phyloP scores from a whole-genome alignment of 37 sponge, comb jelly and placozoan species.

The Halisarca cf. caerulea region DNA sequence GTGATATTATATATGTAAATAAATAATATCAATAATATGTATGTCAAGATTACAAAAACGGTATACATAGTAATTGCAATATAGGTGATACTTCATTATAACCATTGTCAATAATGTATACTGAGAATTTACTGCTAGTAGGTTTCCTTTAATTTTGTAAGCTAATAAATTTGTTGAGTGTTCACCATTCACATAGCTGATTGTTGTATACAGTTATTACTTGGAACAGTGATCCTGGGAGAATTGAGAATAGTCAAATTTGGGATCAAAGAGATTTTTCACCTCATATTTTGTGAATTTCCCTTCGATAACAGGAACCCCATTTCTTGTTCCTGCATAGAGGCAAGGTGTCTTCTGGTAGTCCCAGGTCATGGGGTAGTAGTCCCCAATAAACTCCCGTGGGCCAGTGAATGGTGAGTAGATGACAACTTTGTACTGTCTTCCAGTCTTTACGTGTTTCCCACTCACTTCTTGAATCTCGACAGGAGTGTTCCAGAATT shows the following conservation, averaged over 20 bases:
- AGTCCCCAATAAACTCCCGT: constrained; percentile 1
- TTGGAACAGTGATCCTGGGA: not conserved
- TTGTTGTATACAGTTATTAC: not conserved
- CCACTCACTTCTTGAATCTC: not conserved
- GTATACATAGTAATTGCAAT: too few species aligned
- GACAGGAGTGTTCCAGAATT: constrained; percentile 37
- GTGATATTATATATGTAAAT: too few species aligned
- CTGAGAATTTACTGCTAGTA: too few species aligned
- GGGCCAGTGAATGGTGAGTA: not conserved
- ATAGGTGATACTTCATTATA: too few species aligned
- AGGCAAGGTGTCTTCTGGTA: constrained; percentile 1
- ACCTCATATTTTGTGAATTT: constrained; percentile 22
- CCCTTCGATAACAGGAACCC: constrained; percentile 28
- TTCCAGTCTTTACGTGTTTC: not conserved
- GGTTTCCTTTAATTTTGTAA: too few species aligned
- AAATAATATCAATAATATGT: too few species aligned
- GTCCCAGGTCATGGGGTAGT: constrained; percentile 28
- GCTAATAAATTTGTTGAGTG: too few species aligned
- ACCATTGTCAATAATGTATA: too few species aligned
- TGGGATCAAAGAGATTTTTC: constrained; percentile 8
- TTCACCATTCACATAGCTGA: too few species aligned
- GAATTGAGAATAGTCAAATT: constrained; percentile 24
- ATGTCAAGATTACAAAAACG: too few species aligned
- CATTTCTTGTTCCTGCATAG: constrained; percentile 19
- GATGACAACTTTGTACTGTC: not conserved